phyloP scores from a whole-genome alignment of 64 coral and sea anemone species.

The Acropora yongei region DNA sequence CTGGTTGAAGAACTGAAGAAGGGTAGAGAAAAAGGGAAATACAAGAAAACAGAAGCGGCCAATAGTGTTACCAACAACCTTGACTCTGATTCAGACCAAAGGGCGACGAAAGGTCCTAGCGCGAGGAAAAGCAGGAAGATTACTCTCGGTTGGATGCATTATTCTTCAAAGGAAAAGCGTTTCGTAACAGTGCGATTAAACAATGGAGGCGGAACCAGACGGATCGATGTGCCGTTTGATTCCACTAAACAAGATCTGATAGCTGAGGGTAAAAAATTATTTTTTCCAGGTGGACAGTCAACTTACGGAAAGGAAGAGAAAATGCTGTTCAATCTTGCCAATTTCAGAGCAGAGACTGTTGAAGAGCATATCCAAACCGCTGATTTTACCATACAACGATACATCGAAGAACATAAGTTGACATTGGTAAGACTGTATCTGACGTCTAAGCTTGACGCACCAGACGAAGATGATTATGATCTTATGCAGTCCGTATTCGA shows the following conservation, averaged over 20 bases:
- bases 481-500: constrained; percentile 5
- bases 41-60: constrained; percentile 19
- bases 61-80: not conserved
- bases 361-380: not conserved
- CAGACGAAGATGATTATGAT: constrained; percentile 32
- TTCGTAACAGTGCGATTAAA: constrained; percentile 55
- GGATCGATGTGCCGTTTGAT: constrained; percentile 12
- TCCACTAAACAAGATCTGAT: constrained; percentile 29
- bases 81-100: constrained; percentile 3
- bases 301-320: constrained; percentile 19
- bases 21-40: constrained; percentile 53
- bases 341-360: constrained; percentile 44
- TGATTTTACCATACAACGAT: constrained; percentile 44
- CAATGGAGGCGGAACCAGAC: constrained; percentile 48
- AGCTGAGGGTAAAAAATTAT: constrained; percentile 50
- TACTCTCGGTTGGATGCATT: constrained; percentile 66
- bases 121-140: constrained; percentile 13
- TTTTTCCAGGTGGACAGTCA: constrained; percentile 39
- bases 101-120: not conserved
- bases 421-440: constrained; percentile 62
- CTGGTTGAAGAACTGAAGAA: constrained; percentile 62
- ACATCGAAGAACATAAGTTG: constrained; percentile 61
- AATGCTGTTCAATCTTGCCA: constrained; percentile 68
- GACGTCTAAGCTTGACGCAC: constrained; percentile 36
- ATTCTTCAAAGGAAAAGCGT: constrained; percentile 14